A percentile compares a stretch with the other conserved stretches of the same genome.
Evolutionary conservation across 2,797 vertebrate species (phyloP).

Genomic region (Anguilla anguilla): DNA sequence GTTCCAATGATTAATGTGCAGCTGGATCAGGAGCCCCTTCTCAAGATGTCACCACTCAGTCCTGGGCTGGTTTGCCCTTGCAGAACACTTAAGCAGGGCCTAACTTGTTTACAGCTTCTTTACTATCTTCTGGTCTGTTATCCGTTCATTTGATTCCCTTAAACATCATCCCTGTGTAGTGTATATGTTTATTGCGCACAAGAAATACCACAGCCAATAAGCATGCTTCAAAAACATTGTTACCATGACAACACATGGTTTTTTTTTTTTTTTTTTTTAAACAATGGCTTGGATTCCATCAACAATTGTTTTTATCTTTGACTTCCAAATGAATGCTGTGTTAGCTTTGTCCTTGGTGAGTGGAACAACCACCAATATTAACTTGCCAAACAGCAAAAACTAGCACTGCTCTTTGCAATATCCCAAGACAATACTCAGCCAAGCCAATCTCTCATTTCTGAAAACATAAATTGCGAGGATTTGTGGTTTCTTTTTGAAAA

Average conservation of each 20-base stretch:
- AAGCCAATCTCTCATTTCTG: neutral
- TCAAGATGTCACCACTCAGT: neutral
- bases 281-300: neutral
- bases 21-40: slow-evolving; percentile 7
- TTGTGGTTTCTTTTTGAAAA: neutral
- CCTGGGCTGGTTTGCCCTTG: neutral
- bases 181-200: neutral
- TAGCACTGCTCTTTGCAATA: too few relatives aligned
- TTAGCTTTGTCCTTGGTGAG: neutral
- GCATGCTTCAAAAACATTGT: neutral
- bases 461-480: neutral
- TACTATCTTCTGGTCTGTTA: neutral
- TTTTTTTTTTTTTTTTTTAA: neutral
- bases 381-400: neutral
- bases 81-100: neutral
- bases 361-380: neutral
- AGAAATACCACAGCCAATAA: neutral
- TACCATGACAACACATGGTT: neutral
- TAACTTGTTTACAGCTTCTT: neutral
- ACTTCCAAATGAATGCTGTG: neutral
- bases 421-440: neutral
- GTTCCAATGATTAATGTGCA: slow-evolving; percentile 12
- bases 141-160: neutral
- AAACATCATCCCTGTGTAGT: neutral
- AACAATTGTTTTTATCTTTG: neutral